Conservation (phyloP, 1,140 invertebrate genomes). For the Atta colombica region DNA sequence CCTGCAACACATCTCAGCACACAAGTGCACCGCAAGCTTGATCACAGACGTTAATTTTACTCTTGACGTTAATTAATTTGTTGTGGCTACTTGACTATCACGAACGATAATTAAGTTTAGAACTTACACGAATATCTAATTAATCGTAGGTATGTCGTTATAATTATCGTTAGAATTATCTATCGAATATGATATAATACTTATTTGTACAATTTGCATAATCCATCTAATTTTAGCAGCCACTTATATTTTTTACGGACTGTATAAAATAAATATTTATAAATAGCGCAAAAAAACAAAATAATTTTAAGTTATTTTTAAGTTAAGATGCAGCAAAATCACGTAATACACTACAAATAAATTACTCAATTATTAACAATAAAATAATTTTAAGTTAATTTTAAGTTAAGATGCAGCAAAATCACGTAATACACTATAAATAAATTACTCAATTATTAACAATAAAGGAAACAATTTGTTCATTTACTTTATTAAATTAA, state of each 20-base stretch:
- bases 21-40: constrained; percentile 20
- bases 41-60: constrained; percentile 62
- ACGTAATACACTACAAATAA: too few species aligned
- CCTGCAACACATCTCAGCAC: constrained; percentile 39
- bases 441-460: not conserved
- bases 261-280: constrained; percentile 2
- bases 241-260: not conserved
- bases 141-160: not conserved
- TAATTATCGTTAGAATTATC: constrained; percentile 1
- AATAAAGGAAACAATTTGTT: not conserved
- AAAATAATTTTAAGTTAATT: not conserved
- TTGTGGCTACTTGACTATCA: not conserved
- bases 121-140: not conserved
- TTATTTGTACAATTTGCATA: not conserved
- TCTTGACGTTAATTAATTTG: constrained; percentile 39
- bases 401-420: not conserved
- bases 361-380: not conserved
- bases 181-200: not conserved
- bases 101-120: not conserved
- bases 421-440: not conserved
- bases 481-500: not conserved
- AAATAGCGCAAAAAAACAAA: not conserved
- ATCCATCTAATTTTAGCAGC: not conserved
- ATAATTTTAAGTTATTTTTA: not conserved
- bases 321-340: not conserved